Evolutionary conservation across 53 echinoderm and acorn worm species (phyloP), one percentile per base, ranked within the genome.

Genomic region (Holothuria leucospilota): DNA sequence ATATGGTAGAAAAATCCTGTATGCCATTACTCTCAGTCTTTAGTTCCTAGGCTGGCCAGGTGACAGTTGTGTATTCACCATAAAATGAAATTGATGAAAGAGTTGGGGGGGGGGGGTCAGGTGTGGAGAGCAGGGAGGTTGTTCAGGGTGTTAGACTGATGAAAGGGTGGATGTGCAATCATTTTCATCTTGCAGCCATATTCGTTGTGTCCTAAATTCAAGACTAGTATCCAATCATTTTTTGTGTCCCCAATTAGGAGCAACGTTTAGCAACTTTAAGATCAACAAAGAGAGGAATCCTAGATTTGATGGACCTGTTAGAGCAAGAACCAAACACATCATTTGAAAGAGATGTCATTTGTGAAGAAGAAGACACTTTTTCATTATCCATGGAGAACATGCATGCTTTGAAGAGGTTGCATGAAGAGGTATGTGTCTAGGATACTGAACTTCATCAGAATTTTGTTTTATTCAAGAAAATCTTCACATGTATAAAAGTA

Each of bases 301-400:
- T 96, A 24, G 68, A 40, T 5, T 61, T 93, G 8, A 87, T 96
- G 77, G 93, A 95, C 77, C 71, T 82, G 25, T 87, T 97, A 73
- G 97, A 97, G 70, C 97, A 97, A 60, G 94, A 95, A 51, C 97
- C 97, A 21, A 95, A 97, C 90, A 97, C 95, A 25, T 91, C 97
- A 49, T 97, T 97, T 88, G 97, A 97, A 68, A 83, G 97, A 20
- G 97, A 97, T 14, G 90, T 97, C 29, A 86, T 97, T 82, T 97
- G 97, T 51, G 97, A 97, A 63, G 97, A 97, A 64, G 97, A 97
- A 67, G 97, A 97, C 13, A 69, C 93, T 0, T 97, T 97, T 81
- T 85, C 89, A 53, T 81, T 97, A 29, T 97, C 97, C 58, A 88
- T 78, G 84, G 95, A 95, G 84, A 97, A 97, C 93, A 92, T 97